Evolutionary conservation across 2,888 invertebrate species (phyloP), one percentile per base, ranked within the genome.

Genomic region (Phortica okadai): DNA sequence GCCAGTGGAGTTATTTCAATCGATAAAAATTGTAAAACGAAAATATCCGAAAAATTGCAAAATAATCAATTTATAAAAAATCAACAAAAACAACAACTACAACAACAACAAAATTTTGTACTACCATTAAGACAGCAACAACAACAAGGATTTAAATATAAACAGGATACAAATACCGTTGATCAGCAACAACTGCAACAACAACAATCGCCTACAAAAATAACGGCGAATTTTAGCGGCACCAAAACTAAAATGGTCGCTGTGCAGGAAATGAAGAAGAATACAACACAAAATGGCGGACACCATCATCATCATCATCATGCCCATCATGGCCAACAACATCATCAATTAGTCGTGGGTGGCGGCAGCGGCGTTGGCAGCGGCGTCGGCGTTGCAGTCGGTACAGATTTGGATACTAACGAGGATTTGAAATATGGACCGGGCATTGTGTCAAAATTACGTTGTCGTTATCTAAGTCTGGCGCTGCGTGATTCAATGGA

Each of bases 341-440:
- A 77, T 64, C 77, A 75, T 21, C 80, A 80, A 56, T 73, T 73
- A 50, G 69, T 54, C 73, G 25, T 69, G 16, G 21, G 72, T 25
- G 21, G 67, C 72, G 75, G 66, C 74, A 75, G 58, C 76, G 79
- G 72, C 21, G 21, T 80, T 76, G 74, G 76, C 11, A 76, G 75
- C 64, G 74, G 45, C 58, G 78, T 75, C 66, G 62, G 58, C 11
- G 79, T 72, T 7, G 41, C 76, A 62, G 44, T n/a, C 7, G 76
- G 74, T 54, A 80, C 82, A 62, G 84, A 87, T 74, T 88, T 91
- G 86, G 94, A 94, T 89, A 93, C 93, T 74, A 93, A 93, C 82
- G 97, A 97, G 91, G 97, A 97, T 90, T 92, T 97, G 77, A 95
- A 95, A 89, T 97, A 97, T 92, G 97, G 97, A 0, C 97, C 97